These are phyloP conservation scores for Hymenopus coronatus DNA, from an alignment of 2,888 invertebrate species.

Conservation along the genomic window DNA sequence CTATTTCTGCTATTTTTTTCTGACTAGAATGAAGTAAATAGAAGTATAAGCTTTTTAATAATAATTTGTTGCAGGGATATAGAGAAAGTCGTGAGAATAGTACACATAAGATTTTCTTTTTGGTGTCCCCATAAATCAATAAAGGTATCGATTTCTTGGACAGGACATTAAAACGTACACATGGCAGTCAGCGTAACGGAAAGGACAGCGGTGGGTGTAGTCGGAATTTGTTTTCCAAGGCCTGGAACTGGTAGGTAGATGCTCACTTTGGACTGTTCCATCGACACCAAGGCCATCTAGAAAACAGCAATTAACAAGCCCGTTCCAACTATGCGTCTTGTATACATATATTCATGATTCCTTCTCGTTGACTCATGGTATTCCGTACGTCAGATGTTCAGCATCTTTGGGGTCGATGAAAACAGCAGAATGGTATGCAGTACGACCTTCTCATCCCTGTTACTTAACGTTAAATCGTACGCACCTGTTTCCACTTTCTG, in stretches of 20 bases:
- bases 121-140: no score
- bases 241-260: constrained; percentile 9
- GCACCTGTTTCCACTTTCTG: neutral
- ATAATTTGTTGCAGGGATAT: no score
- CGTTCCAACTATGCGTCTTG: neutral
- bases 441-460: neutral
- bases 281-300: constrained; percentile 1
- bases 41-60: no score
- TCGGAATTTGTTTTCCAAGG: constrained; percentile 13
- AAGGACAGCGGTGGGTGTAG: neutral
- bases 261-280: constrained; percentile 7
- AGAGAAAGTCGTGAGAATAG: no score
- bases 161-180: neutral
- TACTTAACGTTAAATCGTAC: neutral
- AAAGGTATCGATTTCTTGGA: no score
- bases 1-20: no score
- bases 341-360: neutral
- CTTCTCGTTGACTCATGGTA: neutral
- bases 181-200: neutral
- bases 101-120: no score
- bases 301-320: neutral
- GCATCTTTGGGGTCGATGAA: neutral
- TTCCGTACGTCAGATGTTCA: neutral
- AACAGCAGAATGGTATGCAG: neutral
- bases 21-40: no score